A percentile compares a stretch with the other conserved stretches of the same genome.
Evolutionary conservation across 1,140 invertebrate genomes (phyloP).

Genomic region (Cherax destructor): DNA sequence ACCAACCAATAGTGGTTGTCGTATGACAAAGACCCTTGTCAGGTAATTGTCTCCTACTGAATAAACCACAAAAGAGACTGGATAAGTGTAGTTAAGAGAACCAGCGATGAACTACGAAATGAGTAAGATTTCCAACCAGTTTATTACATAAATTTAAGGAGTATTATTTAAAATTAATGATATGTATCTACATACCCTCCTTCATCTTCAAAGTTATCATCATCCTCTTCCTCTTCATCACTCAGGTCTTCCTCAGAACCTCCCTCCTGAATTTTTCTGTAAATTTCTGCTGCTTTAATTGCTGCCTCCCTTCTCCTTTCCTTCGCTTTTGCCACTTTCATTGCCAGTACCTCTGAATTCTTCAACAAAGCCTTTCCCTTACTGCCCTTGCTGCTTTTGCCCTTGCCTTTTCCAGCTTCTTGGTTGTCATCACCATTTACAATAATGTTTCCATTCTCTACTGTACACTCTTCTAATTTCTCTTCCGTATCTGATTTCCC

Average conservation of each 20-base stretch:
- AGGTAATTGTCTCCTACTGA: no score
- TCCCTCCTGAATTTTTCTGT: slow-evolving; percentile 73
- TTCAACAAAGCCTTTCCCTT: slow-evolving; percentile 60
- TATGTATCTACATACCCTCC: slow-evolving; percentile 1
- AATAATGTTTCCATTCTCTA: slow-evolving; percentile 43
- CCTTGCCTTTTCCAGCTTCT: slow-evolving; percentile 74
- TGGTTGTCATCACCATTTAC: slow-evolving; percentile 31
- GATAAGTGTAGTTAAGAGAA: no score
- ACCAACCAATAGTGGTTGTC: no score
- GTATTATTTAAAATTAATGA: no score
- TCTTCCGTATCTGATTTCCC: slow-evolving; percentile 26
- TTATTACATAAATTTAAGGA: no score
- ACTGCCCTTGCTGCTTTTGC: slow-evolving; percentile 75
- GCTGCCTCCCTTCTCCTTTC: slow-evolving; percentile 65
- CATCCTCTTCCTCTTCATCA: slow-evolving; percentile 76
- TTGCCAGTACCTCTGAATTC: slow-evolving; percentile 64
- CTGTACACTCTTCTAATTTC: slow-evolving; percentile 24
- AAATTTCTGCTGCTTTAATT: slow-evolving; percentile 71
- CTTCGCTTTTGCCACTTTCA: slow-evolving; percentile 52
- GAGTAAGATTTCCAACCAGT: no score
- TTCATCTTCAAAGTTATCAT: slow-evolving; percentile 73
- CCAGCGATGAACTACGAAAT: no score
- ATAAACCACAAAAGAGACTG: no score
- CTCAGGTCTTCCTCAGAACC: slow-evolving; percentile 77
- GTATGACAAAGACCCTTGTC: no score